Base-by-base conservation (phyloP, 2,113 vertebrate genomes). In the Otis tarda region DNA sequence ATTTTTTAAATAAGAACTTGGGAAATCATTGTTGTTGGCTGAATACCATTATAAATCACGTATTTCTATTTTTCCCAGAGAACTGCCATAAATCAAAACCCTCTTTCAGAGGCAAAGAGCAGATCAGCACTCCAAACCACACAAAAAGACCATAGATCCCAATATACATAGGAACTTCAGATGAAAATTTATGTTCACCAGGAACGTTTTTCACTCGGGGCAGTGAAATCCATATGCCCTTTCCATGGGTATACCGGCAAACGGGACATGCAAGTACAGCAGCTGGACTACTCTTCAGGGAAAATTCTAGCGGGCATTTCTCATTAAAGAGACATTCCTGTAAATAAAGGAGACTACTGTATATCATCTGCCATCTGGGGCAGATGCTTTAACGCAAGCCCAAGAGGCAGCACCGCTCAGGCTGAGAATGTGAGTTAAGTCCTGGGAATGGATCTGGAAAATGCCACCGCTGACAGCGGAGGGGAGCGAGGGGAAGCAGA, bases 341-440 rank as follows among this genome's bases (percentile, higher is more conserved):
- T 97, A 97, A 97, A 96, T 95, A 97, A 92, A 94, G 78, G 64
- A 93, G 85, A 91, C 93, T 96, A 96, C 95, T 96, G 94, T 93
- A 79, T 91, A 94, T 73, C 94, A 93, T 95, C 88, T 96, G 71
- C 56, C 82, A 83, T 87, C 86, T 80, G n/a, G 88, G 84, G 74
- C 77, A 90, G 92, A 50, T 0, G 4, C 88, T 90, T 89, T 85
- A 93, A 95, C 27, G 1, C 79, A 45, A 84, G 80, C 65, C 75
- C 0, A 1, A 94, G 71, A 94, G 75, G 83, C 59, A 88, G 94
- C 61, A 55, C 95, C 94, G 94, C 70, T 95, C 87, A 92, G 76
- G 68, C 92, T 97, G 88, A 97, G 79, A 93, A 90, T 79, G 81
- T 3, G 50, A 96, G 89, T 68, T 82, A 95, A 86, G 78, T 95